These are phyloP conservation scores for Ophion obscuratus DNA, from an alignment of 2,888 invertebrate genomes.

Conservation along the genomic window DNA sequence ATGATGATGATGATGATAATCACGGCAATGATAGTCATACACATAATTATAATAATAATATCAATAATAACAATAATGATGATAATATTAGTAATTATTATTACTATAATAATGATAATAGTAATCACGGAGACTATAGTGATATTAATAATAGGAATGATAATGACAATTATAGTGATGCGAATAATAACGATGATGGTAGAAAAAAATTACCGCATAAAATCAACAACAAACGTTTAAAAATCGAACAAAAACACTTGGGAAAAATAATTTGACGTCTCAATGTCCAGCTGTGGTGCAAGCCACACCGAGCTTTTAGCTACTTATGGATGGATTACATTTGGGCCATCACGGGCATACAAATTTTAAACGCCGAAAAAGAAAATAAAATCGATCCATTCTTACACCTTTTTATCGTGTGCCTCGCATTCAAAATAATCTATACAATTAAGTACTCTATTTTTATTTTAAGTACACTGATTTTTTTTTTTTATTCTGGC, in stretches of 20 bases:
- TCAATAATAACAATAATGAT: neutral
- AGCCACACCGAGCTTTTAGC: slow-evolving; percentile 72
- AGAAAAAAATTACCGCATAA: neutral
- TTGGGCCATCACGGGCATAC: slow-evolving; percentile 81
- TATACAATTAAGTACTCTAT: slow-evolving; percentile 57
- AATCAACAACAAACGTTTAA: neutral
- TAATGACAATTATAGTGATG: too few species aligned
- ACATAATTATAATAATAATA: neutral
- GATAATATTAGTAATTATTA: neutral
- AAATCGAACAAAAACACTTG: slow-evolving; percentile 12
- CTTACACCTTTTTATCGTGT: slow-evolving; percentile 69
- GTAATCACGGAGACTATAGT: too few species aligned
- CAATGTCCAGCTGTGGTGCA: slow-evolving; percentile 65
- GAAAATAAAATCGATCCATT: slow-evolving; percentile 60
- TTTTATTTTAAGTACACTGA: slow-evolving; percentile 68
- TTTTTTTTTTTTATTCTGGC: slow-evolving; percentile 63
- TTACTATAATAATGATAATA: neutral
- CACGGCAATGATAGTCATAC: neutral
- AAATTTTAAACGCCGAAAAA: slow-evolving; percentile 77
- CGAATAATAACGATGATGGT: neutral
- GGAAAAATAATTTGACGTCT: slow-evolving; percentile 44
- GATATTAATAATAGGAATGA: too few species aligned
- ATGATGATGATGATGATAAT: neutral
- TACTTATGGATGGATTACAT: slow-evolving; percentile 83
- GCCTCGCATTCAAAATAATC: slow-evolving; percentile 52